Evolutionary conservation across 2,797 vertebrate genomes (phyloP), one percentile per base, ranked within the genome.

Genomic region (Numenius phaeopus): DNA sequence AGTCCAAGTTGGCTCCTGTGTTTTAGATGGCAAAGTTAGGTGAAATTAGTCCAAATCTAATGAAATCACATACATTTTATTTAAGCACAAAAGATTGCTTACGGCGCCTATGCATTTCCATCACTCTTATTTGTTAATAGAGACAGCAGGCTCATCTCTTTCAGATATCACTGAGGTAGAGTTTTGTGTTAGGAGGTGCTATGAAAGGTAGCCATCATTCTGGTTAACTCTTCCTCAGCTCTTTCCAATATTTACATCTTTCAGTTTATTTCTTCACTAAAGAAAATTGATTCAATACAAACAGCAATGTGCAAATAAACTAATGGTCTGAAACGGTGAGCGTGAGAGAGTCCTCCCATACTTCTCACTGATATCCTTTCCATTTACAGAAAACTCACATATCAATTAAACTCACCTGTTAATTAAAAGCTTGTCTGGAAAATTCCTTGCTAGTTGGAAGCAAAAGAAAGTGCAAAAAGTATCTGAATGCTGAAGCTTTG

Each of bases 361-460:
- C 72, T 90, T 82, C 91, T 96, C 83, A 84, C 39, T 72, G 87
- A 94, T 92, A 95, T 90, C 93, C 90, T 89, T 97, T 93, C 86
- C 93, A 69, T 95, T 98, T 97, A 91, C 84, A 95, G 97, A 95
- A 97, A 97, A 96, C 79, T 93, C 96, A 97, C 95, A 52, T 98
- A 98, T 97, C 98, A 98, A 94, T 98, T 98, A 98, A 98, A 98
- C 83, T 98, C 97, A 98, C 98, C 97, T 98, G 98, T 96, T 98
- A 98, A 98, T 98, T 98, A 98, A 98, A 98, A 98, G 94, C 94
- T 96, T 97, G 96, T 97, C 98, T 98, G 88, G 91, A 98, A 98
- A 94, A 96, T 95, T 96, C 92, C 91, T 98, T 96, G 96, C 96
- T 98, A 97, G 96, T 98, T 98, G 96, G 97, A 98, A 96, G 96